Conservation (phyloP, 2,797 vertebrate genomes). For the Simalia tracyae region DNA sequence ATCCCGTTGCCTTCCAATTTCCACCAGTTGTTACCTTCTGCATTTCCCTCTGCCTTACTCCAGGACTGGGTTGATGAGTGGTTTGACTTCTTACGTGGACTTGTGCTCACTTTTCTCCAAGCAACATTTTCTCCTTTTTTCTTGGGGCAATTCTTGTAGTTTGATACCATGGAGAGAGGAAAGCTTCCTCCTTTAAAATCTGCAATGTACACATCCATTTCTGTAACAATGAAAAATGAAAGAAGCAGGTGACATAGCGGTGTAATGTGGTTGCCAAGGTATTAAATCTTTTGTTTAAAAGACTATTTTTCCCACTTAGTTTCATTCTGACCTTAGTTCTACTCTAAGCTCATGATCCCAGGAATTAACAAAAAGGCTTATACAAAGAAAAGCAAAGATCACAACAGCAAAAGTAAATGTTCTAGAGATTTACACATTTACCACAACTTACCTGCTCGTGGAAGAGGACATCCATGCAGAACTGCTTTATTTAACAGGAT, state of each 20-base stretch:
- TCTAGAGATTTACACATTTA: background rate
- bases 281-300: background rate
- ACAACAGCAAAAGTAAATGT: background rate
- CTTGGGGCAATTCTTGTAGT: conserved; percentile 77
- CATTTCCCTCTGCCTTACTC: conserved; percentile 69
- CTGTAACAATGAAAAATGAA: conserved; percentile 71
- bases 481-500: conserved; percentile 94
- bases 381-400: background rate
- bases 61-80: conserved; percentile 71
- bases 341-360: background rate
- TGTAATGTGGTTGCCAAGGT: background rate
- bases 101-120: conserved; percentile 90
- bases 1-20: background rate
- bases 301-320: background rate
- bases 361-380: background rate
- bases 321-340: background rate
- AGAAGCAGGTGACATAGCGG: background rate
- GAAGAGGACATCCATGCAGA: conserved; percentile 86
- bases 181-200: conserved; percentile 87
- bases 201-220: conserved; percentile 82
- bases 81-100: conserved; percentile 85
- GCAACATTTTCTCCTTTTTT: conserved; percentile 80
- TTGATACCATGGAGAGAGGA: conserved; percentile 81
- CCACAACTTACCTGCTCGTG: conserved; percentile 79
- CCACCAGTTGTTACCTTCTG: conserved; percentile 63